Conservation (phyloP, 2,113 vertebrate species). For the Eulemur rufifrons region DNA sequence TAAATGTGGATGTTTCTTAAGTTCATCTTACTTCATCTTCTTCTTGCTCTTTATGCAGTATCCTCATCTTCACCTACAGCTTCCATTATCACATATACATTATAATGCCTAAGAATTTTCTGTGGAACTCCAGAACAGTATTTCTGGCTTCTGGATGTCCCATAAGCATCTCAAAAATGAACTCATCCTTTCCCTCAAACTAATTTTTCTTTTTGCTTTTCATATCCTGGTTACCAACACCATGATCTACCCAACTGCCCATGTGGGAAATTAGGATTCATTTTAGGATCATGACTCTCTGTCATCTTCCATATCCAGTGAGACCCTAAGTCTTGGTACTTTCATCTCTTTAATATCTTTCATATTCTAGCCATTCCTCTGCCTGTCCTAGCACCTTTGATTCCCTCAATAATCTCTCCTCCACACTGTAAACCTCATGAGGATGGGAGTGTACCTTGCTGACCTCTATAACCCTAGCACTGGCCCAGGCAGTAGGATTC, state of each 20-base stretch:
- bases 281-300: not conserved
- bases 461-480: not conserved
- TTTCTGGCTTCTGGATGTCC: not conserved
- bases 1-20: not conserved
- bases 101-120: not conserved
- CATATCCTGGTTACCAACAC: not conserved
- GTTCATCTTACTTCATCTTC: not conserved
- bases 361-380: not conserved
- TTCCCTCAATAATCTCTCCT: not conserved
- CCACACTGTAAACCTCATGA: not conserved
- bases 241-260: not conserved
- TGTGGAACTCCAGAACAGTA: not conserved
- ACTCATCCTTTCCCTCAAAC: not conserved
- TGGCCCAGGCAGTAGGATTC: not conserved
- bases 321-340: not conserved
- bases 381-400: not conserved
- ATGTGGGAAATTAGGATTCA: not conserved
- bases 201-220: conserved; percentile 2
- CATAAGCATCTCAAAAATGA: not conserved
- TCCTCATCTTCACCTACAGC: not conserved
- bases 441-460: not conserved
- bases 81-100: not conserved
- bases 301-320: not conserved
- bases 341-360: not conserved
- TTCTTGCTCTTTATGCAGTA: not conserved